Evolutionary conservation across 2,113 vertebrate genomes (phyloP).

Genomic region (Tautogolabrus adspersus): DNA sequence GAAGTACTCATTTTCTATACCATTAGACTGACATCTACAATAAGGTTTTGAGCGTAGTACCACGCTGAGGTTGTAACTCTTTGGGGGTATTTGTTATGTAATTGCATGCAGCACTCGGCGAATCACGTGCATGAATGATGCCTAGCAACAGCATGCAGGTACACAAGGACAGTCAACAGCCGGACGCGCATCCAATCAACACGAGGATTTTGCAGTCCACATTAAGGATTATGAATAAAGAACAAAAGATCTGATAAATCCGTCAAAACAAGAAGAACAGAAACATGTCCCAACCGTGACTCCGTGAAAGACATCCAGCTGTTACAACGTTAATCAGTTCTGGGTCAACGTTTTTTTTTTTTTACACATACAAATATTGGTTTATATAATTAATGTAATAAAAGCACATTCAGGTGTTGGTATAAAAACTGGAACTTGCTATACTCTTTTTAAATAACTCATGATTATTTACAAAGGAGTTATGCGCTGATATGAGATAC

Average conservation of each 20-base stretch:
- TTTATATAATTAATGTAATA: slow-evolving; percentile 72
- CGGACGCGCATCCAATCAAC: slow-evolving; percentile 56
- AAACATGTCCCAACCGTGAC: slow-evolving; percentile 46
- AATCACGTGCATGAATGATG: slow-evolving; percentile 66
- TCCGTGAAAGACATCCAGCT: slow-evolving; percentile 51
- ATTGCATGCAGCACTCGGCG: slow-evolving; percentile 66
- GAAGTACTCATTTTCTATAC: neutral
- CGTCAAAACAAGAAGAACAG: slow-evolving; percentile 42
- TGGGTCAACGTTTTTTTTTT: slow-evolving; percentile 39
- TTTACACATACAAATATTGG: slow-evolving; percentile 72
- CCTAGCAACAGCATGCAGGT: slow-evolving; percentile 73
- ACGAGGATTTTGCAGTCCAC: slow-evolving; percentile 38
- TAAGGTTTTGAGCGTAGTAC: neutral
- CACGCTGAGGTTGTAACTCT: slow-evolving; percentile 9
- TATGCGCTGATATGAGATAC: slow-evolving; percentile 64
- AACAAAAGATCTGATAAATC: slow-evolving; percentile 37
- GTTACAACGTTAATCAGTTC: slow-evolving; percentile 54
- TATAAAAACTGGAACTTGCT: slow-evolving; percentile 80
- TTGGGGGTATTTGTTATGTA: slow-evolving; percentile 23
- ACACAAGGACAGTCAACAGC: slow-evolving; percentile 48
- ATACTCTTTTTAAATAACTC: slow-evolving; percentile 74
- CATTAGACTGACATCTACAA: neutral
- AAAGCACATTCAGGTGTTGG: slow-evolving; percentile 83
- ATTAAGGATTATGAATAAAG: slow-evolving; percentile 38
- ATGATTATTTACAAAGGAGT: slow-evolving; percentile 82